Percentiles rank a stretch among this genome's conserved stretches.
Conservation (phyloP, 2,888 invertebrate genomes). For the Ennomos quercinarius region DNA sequence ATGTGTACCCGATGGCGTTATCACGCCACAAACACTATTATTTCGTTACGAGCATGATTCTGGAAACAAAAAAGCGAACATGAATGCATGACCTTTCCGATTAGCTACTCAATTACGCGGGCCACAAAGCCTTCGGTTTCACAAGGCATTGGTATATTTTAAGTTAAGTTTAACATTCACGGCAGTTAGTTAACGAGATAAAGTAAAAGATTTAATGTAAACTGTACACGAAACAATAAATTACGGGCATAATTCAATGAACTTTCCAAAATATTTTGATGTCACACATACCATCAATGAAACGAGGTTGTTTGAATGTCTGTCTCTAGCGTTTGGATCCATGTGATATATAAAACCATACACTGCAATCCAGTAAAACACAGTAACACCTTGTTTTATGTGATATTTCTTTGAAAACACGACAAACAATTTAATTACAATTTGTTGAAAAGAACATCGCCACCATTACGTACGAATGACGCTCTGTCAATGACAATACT, state of each 20-base stretch:
- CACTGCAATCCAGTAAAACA: constrained; percentile 71
- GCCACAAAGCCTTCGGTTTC: constrained; percentile 75
- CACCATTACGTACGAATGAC: constrained; percentile 89
- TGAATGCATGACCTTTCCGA: constrained; percentile 83
- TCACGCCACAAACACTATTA: constrained; percentile 44
- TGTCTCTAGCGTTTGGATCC: constrained; percentile 62
- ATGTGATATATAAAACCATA: constrained; percentile 62
- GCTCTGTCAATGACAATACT: constrained; percentile 81
- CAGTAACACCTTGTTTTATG: constrained; percentile 62
- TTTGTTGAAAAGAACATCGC: constrained; percentile 75
- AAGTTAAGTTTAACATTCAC: constrained; percentile 24
- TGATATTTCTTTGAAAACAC: constrained; percentile 65
- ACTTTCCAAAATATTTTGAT: constrained; percentile 87
- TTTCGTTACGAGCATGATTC: constrained; percentile 57
- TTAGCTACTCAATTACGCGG: constrained; percentile 84
- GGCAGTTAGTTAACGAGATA: constrained; percentile 32
- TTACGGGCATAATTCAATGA: constrained; percentile 57
- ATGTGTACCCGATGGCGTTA: constrained; percentile 34
- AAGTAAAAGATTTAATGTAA: constrained; percentile 39
- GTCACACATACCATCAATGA: constrained; percentile 82
- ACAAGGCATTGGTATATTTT: constrained; percentile 38
- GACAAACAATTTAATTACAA: constrained; percentile 63
- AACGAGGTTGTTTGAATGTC: constrained; percentile 73
- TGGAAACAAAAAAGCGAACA: constrained; percentile 75
- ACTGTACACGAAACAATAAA: constrained; percentile 40